These are phyloP conservation scores for Oreochromis tanganicae DNA, from an alignment of 2,113 vertebrate genomes.

Conservation along the genomic window DNA sequence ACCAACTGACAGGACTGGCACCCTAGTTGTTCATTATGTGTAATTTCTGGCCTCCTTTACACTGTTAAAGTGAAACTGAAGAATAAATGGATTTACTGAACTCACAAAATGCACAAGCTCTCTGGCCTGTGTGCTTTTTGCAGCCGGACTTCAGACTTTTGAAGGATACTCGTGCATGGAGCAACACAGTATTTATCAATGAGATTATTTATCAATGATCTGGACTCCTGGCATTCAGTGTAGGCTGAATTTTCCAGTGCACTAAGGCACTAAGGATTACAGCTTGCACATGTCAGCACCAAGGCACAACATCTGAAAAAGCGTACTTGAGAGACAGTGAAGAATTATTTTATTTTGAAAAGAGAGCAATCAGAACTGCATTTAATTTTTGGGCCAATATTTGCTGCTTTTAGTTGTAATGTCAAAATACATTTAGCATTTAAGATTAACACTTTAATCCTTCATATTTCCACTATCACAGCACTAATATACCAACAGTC, in stretches of 20 bases:
- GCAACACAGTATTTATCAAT: neutral
- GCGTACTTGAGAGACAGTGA: neutral
- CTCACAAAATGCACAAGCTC: conserved; percentile 35
- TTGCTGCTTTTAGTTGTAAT: neutral
- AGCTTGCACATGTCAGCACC: neutral
- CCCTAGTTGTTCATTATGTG: conserved; percentile 69
- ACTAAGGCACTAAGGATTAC: neutral
- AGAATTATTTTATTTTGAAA: neutral
- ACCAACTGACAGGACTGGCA: conserved; percentile 69
- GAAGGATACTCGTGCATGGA: conserved; percentile 1
- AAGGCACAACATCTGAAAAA: neutral
- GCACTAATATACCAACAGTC: neutral
- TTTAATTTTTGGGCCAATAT: neutral
- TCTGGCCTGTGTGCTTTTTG: conserved; percentile 9
- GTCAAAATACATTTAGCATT: neutral
- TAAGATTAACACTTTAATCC: neutral
- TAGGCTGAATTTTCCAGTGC: neutral
- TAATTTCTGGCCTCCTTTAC: conserved; percentile 70
- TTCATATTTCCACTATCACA: neutral
- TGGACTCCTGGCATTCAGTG: neutral
- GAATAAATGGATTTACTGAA: conserved; percentile 69
- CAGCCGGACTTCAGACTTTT: conserved; percentile 6
- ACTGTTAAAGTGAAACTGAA: conserved; percentile 65
- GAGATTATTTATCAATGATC: neutral
- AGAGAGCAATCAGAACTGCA: neutral